These are phyloP conservation scores for Drosophila navojoa DNA, from an alignment of 1,140 invertebrate genomes.

Conservation along the genomic window DNA sequence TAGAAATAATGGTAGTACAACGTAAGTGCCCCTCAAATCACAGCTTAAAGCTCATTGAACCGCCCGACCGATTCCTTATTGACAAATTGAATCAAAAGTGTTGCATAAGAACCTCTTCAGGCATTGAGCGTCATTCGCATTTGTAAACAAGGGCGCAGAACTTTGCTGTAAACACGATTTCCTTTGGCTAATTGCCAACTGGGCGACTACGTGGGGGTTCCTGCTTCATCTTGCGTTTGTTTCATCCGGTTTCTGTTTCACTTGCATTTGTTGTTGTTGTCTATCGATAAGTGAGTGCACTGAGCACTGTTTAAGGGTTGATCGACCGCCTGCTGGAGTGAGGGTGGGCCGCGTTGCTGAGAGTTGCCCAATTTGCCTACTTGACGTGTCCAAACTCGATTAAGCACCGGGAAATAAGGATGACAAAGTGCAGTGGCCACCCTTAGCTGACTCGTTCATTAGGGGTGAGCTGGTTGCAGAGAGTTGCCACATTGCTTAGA, in stretches of 20 bases:
- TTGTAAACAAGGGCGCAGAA: conserved; percentile 16
- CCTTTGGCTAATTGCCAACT: conserved; percentile 18
- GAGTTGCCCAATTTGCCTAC: conserved; percentile 20
- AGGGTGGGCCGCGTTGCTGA: conserved; percentile 5
- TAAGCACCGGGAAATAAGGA: conserved; percentile 15
- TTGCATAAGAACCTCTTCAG: not conserved
- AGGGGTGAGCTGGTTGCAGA: not conserved
- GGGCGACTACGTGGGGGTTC: not conserved
- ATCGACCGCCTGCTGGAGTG: not conserved
- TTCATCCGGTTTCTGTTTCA: conserved; percentile 22
- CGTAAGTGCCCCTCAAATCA: too few species aligned
- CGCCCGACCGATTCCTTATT: too few species aligned
- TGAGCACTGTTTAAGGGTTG: conserved; percentile 24
- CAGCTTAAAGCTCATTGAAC: too few species aligned
- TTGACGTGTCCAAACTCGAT: conserved; percentile 46
- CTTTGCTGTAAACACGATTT: conserved; percentile 21
- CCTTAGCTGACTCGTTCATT: conserved; percentile 7
- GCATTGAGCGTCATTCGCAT: not conserved
- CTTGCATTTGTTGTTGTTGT: not conserved
- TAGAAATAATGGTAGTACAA: too few species aligned
- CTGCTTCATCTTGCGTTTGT: not conserved
- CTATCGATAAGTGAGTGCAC: conserved; percentile 43
- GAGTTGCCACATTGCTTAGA: conserved; percentile 3
- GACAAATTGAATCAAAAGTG: not conserved
- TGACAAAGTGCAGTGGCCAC: conserved; percentile 1